A percentile compares a stretch with the other conserved stretches of the same genome.
Conservation (phyloP, 2,888 invertebrate genomes). For the Drosophila rellima region DNA sequence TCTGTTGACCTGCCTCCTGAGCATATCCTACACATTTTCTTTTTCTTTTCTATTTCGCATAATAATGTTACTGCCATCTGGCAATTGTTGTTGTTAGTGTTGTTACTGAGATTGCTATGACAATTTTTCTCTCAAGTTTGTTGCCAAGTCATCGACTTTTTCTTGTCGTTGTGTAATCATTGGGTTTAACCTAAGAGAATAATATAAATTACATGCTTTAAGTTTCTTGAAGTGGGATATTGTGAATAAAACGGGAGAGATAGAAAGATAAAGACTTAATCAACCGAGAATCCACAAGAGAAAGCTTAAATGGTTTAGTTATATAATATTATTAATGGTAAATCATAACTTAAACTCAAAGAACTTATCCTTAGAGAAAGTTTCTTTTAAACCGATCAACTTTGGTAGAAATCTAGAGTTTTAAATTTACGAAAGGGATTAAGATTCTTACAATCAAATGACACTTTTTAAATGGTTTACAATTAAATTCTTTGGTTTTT, state of each 20-base stretch:
- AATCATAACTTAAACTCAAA: neutral
- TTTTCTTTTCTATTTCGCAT: conserved; percentile 27
- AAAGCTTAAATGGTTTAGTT: neutral
- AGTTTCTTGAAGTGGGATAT: neutral
- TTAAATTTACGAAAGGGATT: too few species aligned
- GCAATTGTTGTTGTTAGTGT: conserved; percentile 24
- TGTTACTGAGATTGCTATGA: conserved; percentile 22
- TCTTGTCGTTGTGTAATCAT: conserved; percentile 13
- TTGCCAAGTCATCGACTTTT: conserved; percentile 21
- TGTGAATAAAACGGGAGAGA: neutral
- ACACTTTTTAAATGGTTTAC: neutral
- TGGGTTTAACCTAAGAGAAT: neutral
- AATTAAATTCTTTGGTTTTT: neutral
- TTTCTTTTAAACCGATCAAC: too few species aligned
- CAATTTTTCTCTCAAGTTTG: conserved; percentile 26
- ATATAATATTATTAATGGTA: neutral
- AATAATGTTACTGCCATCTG: conserved; percentile 47
- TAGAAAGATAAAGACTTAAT: neutral
- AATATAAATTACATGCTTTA: neutral
- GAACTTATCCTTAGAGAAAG: too few species aligned
- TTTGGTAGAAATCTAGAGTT: too few species aligned
- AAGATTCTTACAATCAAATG: neutral
- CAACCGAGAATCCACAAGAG: neutral
- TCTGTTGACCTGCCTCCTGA: conserved; percentile 23
- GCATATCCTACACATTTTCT: conserved; percentile 37